Percentiles rank a stretch among this genome's conserved stretches.
Evolutionary conservation across 2,797 vertebrate species (phyloP).

Genomic region (Craterocephalus amniculus): DNA sequence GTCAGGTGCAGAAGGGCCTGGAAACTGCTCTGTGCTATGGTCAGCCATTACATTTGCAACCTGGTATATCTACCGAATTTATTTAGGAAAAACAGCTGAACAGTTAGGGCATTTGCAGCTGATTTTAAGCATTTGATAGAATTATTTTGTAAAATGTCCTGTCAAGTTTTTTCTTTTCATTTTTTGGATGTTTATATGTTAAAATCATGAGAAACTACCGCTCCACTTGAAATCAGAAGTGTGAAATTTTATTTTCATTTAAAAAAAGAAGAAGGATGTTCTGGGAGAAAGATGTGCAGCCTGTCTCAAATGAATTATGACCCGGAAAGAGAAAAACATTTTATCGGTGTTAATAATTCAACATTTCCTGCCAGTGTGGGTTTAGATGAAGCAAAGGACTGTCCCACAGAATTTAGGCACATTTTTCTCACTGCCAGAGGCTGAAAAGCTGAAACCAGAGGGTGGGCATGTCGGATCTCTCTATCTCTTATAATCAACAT

Average conservation of each 20-base stretch:
- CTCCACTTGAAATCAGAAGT: neutral
- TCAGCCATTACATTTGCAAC: neutral
- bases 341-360: neutral
- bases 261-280: neutral
- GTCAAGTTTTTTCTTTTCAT: neutral
- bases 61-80: too few relatives aligned
- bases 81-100: too few relatives aligned
- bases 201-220: neutral
- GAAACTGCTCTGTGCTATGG: neutral
- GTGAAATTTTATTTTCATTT: conserved; percentile 4
- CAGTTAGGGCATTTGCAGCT: too few relatives aligned
- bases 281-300: conserved; percentile 3
- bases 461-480: conserved; percentile 55
- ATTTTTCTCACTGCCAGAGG: conserved; percentile 25
- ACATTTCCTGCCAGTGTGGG: neutral
- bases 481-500: conserved; percentile 43
- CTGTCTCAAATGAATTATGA: conserved; percentile 1
- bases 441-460: conserved; percentile 43
- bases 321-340: neutral
- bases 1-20: too few relatives aligned
- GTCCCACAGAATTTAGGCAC: conserved; percentile 15
- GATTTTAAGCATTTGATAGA: too few relatives aligned
- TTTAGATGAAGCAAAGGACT: conserved; percentile 16
- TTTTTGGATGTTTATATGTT: neutral
- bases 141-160: too few relatives aligned